A percentile compares a stretch with the other conserved stretches of the same genome.
phyloP scores from a whole-genome alignment of 2,888 invertebrate genomes.

The Aromia moschata region DNA sequence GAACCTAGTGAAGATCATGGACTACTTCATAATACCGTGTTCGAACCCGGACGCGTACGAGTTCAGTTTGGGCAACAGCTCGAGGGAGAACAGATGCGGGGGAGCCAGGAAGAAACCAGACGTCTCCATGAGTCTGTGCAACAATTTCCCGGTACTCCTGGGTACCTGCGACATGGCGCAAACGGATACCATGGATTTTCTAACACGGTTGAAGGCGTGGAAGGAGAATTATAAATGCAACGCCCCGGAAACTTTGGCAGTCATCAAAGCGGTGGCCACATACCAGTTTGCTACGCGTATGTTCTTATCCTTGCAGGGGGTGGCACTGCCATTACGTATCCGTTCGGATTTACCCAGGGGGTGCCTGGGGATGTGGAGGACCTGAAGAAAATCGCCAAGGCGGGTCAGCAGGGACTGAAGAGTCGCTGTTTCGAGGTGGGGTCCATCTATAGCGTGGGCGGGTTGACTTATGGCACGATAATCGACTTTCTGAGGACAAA shows the following conservation, averaged over 20 bases:
- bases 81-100: not conserved
- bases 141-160: constrained; percentile 42
- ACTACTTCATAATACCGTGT: constrained; percentile 49
- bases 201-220: constrained; percentile 41
- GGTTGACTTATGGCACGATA: constrained; percentile 41
- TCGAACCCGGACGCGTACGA: constrained; percentile 50
- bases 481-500: constrained; percentile 40
- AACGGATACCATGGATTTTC: constrained; percentile 33
- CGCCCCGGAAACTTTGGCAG: constrained; percentile 34
- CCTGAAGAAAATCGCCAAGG: constrained; percentile 37
- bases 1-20: constrained; percentile 37
- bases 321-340: constrained; percentile 41
- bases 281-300: constrained; percentile 37
- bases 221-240: constrained; percentile 36
- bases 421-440: constrained; percentile 34
- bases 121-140: constrained; percentile 32
- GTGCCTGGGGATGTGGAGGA: constrained; percentile 29
- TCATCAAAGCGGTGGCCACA: constrained; percentile 29
- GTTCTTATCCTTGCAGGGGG: constrained; percentile 43
- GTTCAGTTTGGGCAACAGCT: constrained; percentile 18
- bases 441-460: constrained; percentile 34
- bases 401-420: constrained; percentile 31
- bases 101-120: too few species aligned
- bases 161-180: constrained; percentile 33
- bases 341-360: constrained; percentile 36